These are phyloP conservation scores for Myodes glareolus DNA, from an alignment of 2,113 vertebrate species.

Conservation along the genomic window DNA sequence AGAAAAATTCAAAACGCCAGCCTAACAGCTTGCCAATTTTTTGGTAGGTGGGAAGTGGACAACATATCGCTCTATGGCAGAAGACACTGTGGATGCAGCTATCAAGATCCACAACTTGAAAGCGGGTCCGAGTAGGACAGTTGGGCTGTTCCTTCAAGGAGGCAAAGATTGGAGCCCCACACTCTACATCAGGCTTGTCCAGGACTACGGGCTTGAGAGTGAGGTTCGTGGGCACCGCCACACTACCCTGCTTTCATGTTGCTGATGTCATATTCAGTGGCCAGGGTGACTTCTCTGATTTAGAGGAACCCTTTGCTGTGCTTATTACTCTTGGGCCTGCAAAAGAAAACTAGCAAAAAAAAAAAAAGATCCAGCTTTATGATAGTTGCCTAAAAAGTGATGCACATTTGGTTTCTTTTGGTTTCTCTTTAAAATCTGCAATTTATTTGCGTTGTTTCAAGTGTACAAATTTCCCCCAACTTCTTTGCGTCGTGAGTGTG, in stretches of 20 bases:
- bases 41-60: slow-evolving; percentile 97
- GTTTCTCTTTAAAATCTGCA: background rate
- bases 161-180: slow-evolving; percentile 95
- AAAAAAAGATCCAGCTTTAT: background rate
- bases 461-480: background rate
- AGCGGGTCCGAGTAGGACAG: slow-evolving; percentile 89
- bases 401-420: background rate
- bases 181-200: slow-evolving; percentile 96
- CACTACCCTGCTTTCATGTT: background rate
- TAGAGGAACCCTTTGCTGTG: background rate
- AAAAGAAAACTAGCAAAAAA: background rate
- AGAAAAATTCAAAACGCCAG: background rate
- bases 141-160: slow-evolving; percentile 94
- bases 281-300: background rate
- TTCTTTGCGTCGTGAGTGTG: slow-evolving; percentile 28
- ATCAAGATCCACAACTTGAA: slow-evolving; percentile 87
- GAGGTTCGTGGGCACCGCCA: slow-evolving; percentile 87
- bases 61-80: slow-evolving; percentile 96
- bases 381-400: background rate
- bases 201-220: slow-evolving; percentile 96
- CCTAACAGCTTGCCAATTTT: slow-evolving; percentile 2
- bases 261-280: background rate
- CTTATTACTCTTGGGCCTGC: background rate
- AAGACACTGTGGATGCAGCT: slow-evolving; percentile 93
- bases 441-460: background rate